Percentiles rank a stretch among this genome's conserved stretches.
Conservation (phyloP, 2,888 invertebrate genomes). For the Auanema sp. region DNA sequence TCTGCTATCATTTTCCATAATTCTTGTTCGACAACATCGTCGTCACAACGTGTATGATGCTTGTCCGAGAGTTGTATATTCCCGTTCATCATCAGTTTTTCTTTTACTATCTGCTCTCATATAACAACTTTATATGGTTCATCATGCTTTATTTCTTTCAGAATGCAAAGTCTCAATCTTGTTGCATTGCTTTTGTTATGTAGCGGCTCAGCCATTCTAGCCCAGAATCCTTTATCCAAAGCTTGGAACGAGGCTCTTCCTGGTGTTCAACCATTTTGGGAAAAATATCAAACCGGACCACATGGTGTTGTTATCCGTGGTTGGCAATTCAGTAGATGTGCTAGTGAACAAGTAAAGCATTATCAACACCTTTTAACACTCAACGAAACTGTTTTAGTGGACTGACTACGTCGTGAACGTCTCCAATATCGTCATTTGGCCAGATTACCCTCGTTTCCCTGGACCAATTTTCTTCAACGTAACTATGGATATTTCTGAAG, state of each 20-base stretch:
- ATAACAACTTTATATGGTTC: background rate
- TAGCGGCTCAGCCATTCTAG: background rate
- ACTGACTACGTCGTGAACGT: constrained; percentile 64
- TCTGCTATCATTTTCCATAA: too few species aligned
- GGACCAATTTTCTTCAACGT: constrained; percentile 65
- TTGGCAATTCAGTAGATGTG: constrained; percentile 64
- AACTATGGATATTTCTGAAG: constrained; percentile 61
- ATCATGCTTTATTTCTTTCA: background rate
- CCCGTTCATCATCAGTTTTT: too few species aligned
- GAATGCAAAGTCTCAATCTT: constrained; percentile 12
- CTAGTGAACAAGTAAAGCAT: constrained; percentile 57
- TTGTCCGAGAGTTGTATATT: too few species aligned
- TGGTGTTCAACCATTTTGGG: constrained; percentile 62
- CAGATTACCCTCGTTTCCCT: constrained; percentile 64
- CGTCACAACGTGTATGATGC: too few species aligned
- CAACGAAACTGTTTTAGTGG: constrained; percentile 49
- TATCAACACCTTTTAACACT: background rate
- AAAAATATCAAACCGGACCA: constrained; percentile 63
- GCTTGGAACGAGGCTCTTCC: constrained; percentile 64
- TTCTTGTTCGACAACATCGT: too few species aligned
- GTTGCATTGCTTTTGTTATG: constrained; percentile 11
- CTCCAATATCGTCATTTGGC: constrained; percentile 64
- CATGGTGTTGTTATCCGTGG: constrained; percentile 62
- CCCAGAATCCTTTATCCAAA: constrained; percentile 48
- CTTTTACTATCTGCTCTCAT: too few species aligned